Percentiles rank a stretch among this genome's conserved stretches.
Evolutionary conservation across 2,888 invertebrate species (phyloP).

Genomic region (Troilus luridus): DNA sequence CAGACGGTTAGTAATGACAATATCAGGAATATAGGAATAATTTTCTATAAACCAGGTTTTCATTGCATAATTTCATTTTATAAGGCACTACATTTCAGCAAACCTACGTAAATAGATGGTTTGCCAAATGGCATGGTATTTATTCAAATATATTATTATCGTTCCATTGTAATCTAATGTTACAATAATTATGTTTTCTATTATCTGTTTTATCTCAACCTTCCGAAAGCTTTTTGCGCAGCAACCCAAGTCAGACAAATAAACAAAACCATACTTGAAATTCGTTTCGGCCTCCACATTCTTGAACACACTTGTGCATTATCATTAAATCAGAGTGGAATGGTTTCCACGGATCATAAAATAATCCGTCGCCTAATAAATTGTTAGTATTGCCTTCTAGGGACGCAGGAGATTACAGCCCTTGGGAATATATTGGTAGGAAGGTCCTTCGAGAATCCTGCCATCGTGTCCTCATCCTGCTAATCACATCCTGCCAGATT

Average conservation of each 20-base stretch:
- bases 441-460: not conserved
- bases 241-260: not conserved
- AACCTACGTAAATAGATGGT: no score
- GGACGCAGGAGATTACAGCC: not conserved
- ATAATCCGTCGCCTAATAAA: not conserved
- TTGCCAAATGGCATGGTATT: no score
- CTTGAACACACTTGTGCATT: not conserved
- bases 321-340: not conserved
- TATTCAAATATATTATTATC: no score
- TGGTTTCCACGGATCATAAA: constrained; percentile 6
- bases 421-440: not conserved
- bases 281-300: not conserved
- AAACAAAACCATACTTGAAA: not conserved
- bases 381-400: not conserved
- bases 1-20: no score
- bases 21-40: no score
- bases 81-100: no score
- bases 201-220: no score
- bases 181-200: no score
- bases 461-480: not conserved
- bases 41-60: no score
- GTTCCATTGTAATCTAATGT: no score
- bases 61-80: no score
- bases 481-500: not conserved
- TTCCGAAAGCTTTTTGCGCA: not conserved